phyloP scores from a whole-genome alignment of 2,797 vertebrate genomes.

The Sebastes steindachneri region DNA sequence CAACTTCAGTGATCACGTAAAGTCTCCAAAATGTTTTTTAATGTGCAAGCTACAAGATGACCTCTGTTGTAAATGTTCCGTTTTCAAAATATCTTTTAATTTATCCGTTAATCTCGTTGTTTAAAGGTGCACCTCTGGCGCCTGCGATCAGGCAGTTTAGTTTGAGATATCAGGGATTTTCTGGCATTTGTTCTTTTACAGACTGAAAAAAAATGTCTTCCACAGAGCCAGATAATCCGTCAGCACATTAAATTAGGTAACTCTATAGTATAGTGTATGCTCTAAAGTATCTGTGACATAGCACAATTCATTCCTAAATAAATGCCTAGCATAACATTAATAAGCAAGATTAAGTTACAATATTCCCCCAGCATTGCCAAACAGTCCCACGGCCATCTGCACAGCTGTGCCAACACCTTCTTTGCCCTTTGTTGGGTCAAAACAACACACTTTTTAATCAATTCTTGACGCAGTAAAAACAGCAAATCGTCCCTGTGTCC shows the following conservation, averaged over 20 bases:
- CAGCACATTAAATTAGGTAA: background rate
- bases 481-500: background rate
- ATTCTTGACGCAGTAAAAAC: background rate
- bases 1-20: background rate
- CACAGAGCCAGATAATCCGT: background rate
- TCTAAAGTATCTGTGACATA: background rate
- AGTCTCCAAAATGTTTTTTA: background rate
- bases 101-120: background rate
- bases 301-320: background rate
- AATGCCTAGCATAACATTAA: background rate
- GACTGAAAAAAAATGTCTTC: background rate
- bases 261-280: background rate
- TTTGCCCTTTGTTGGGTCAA: background rate
- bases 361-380: constrained; percentile 21
- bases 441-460: background rate
- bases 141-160: background rate
- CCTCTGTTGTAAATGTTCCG: background rate
- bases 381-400: background rate
- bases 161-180: background rate
- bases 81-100: background rate
- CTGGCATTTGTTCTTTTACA: background rate
- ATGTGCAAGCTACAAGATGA: background rate
- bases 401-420: constrained; percentile 14
- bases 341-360: background rate
- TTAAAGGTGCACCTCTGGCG: background rate